Conservation (phyloP, 2,113 vertebrate species). For the Tylochromis polylepis region DNA sequence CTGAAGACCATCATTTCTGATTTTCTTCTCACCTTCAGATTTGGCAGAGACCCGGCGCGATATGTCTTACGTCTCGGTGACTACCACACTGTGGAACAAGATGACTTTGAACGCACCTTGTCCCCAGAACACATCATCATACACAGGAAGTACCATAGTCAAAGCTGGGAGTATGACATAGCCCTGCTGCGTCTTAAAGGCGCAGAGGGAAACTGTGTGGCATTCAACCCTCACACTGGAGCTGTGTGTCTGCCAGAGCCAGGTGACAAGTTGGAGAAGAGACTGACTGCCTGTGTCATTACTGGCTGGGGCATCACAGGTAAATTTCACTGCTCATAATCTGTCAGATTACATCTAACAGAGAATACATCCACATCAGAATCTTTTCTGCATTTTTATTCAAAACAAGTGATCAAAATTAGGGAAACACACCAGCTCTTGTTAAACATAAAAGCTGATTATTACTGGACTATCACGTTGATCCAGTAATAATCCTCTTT, state of each 20-base stretch:
- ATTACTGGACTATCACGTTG: background rate
- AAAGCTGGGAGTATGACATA: conserved; percentile 84
- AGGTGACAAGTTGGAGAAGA: conserved; percentile 45
- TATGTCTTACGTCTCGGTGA: conserved; percentile 82
- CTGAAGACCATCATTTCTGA: background rate
- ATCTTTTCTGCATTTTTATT: background rate
- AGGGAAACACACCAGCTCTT: background rate
- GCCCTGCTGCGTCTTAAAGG: conserved; percentile 80
- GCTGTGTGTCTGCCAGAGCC: conserved; percentile 77
- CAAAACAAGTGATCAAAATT: background rate
- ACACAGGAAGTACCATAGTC: conserved; percentile 79
- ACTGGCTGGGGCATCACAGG: conserved; percentile 88
- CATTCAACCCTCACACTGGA: conserved; percentile 79
- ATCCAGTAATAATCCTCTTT: background rate
- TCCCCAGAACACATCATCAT: conserved; percentile 76
- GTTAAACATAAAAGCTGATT: background rate
- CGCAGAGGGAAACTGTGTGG: conserved; percentile 76
- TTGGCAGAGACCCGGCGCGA: conserved; percentile 76
- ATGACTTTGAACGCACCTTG: conserved; percentile 82
- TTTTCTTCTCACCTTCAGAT: conserved; percentile 56
- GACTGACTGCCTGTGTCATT: conserved; percentile 77
- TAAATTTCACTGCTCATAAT: background rate
- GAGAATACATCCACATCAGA: background rate
- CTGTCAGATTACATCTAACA: no score
- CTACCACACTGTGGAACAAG: conserved; percentile 80